These are phyloP conservation scores for Tapera naevia DNA, from an alignment of 2,797 vertebrate species.

Conservation along the genomic window DNA sequence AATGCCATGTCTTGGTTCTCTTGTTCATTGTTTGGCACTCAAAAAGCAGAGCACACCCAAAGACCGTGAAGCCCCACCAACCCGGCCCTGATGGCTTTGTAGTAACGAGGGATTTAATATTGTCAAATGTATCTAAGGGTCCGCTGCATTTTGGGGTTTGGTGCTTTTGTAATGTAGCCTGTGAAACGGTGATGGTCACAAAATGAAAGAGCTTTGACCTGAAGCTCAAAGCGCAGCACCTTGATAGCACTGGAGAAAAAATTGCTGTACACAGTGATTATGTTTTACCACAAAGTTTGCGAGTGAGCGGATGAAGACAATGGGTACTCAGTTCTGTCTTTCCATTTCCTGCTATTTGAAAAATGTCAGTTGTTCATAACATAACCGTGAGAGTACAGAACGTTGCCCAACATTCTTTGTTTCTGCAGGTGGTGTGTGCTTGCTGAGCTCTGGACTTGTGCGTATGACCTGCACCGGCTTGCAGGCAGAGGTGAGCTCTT, in stretches of 20 bases:
- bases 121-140: background rate
- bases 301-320: background rate
- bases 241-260: rapidly evolving
- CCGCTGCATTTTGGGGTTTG: background rate
- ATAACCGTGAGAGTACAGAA: background rate
- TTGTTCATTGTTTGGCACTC: background rate
- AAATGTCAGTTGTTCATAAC: background rate
- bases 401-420: background rate
- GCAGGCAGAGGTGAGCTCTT: conserved; percentile 89
- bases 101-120: background rate
- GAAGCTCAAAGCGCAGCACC: background rate
- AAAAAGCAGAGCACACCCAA: background rate
- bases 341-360: background rate
- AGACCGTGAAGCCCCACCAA: rapidly evolving
- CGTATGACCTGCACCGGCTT: conserved; percentile 91
- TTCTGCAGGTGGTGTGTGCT: conserved; percentile 88
- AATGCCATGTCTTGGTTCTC: background rate
- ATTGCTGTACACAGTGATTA: background rate
- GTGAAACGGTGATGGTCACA: background rate
- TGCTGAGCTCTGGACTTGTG: conserved; percentile 89
- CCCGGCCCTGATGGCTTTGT: too few relatives aligned
- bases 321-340: background rate
- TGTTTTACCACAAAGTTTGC: background rate
- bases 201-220: background rate
- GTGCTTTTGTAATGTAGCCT: background rate